Base-by-base conservation (phyloP, 2,888 invertebrate genomes). In the Pollenia griseotomentosa region DNA sequence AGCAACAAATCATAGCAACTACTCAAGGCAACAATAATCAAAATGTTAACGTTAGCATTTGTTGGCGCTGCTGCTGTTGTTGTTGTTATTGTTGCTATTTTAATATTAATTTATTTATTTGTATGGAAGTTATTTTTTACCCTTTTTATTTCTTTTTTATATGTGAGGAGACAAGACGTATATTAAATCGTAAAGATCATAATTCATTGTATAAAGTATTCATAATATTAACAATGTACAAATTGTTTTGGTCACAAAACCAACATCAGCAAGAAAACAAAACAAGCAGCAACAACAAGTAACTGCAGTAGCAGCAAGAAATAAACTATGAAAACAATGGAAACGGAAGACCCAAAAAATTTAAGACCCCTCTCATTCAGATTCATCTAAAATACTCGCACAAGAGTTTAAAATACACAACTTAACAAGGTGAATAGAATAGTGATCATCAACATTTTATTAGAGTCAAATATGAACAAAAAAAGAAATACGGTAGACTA, bases 121-220 rank as follows among this genome's bases (percentile, higher is more conserved):
- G 44, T 46, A 14, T 74, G 66, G 61, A 74, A 65, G 83, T 65
- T 16, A 16, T 53, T 80, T 19, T 63, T 51, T 11, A 11, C 23
- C 23, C 53, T 4, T 7, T 14, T 61, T 33, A n/a, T 44, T 57
- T 59, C 40, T 16, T 40, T 61, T 16, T 59, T 48, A 12, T 19
- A 14, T 12, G 55, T 63, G 68, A 68, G 61, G 73, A 61, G 78
- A 78, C 73, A 74, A 61, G 82, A 81, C 66, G 81, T 78, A 77
- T 83, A 83, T 84, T 87, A 78, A 84, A 74, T 87, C 86, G 83
- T 87, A 87, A 84, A 87, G 84, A 84, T 87, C 87, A 84, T 87
- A 84, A 87, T 87, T 87, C 81, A 87, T 84, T 87, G 84, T 82
- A 81, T 87, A 87, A 87, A 87, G 74, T 87, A 87, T 87, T 87